Base-by-base conservation (phyloP, 2,797 vertebrate species). In the Tauraco hartlaubi region DNA sequence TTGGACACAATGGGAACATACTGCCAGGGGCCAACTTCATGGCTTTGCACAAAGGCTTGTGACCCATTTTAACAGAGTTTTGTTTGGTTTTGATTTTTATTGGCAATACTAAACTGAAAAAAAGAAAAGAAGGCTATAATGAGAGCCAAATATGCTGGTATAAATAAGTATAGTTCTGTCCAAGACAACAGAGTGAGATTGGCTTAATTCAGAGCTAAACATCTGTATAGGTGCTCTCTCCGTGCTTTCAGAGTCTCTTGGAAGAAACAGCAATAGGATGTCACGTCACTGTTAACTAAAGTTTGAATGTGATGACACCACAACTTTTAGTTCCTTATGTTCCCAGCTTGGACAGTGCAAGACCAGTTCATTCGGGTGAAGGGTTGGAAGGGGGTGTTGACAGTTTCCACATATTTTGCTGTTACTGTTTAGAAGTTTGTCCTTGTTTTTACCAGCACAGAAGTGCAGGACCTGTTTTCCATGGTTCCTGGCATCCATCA, bases 51-150 rank as follows among this genome's bases (percentile, higher is more conserved):
- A 90, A 91, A 95, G 85, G 59, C 48, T 94, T 84, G 62, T 55
- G 85, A 85, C 73, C 73, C 73, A 86, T 81, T 94, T 95, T 75
- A 81, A 54, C 15, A 37, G 74, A 66, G 29, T 88, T 90, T 56
- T 78, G 78, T 95, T 95, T 96, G 93, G 76, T 94, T 95, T 94
- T 95, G 78, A 79, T 95, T 95, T 95, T 95, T 64, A 77, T 62
- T 92, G 78, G 46, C 78, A 91, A 10, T 39, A 49, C 41, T 80
- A 85, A 80, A 96, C 4, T 52, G 14, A 41, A 67, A 67, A 66
- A 84, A 79, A 81, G 19, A 51, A 83, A 85, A 80, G 8, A 62
- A 25, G 15, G 8, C 33, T 63, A 22, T 62, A 88, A 93, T 62
- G 64, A 88, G 79, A 85, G 69, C 28, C 62, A 76, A 92, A 84